Evolutionary conservation across 2,888 invertebrate species (phyloP).

Genomic region (Xestia c-nigrum): DNA sequence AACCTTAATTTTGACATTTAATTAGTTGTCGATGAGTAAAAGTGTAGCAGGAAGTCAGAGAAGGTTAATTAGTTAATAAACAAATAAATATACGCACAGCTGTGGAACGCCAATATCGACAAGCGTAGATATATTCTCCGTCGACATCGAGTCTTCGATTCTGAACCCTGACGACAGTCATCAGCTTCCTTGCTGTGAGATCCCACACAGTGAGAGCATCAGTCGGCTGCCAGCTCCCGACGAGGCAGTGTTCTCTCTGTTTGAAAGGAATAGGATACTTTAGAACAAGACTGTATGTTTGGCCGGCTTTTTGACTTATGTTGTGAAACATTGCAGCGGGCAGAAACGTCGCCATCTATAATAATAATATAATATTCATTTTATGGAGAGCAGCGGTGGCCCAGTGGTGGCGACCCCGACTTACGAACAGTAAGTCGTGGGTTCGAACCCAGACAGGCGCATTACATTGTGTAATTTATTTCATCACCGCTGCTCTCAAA

Average conservation of each 20-base stretch:
- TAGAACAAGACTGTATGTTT: neutral
- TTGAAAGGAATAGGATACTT: neutral
- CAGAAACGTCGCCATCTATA: neutral
- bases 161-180: conserved; percentile 85
- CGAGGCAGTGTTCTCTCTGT: conserved; percentile 88
- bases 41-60: neutral
- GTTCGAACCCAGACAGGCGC: no score
- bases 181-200: conserved; percentile 84
- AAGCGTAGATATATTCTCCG: conserved; percentile 91
- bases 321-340: neutral
- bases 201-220: conserved; percentile 91
- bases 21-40: neutral
- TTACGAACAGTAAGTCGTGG: no score
- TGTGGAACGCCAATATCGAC: conserved; percentile 87
- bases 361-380: no score
- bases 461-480: no score
- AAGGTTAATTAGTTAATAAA: neutral
- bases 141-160: conserved; percentile 89
- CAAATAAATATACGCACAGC: conserved; percentile 71
- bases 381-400: no score
- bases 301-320: neutral
- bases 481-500: no score
- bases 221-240: conserved; percentile 90
- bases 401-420: no score
- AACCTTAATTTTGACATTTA: neutral